Evolutionary conservation across 2,797 vertebrate species (phyloP).

Genomic region (Liparis tanakae): DNA sequence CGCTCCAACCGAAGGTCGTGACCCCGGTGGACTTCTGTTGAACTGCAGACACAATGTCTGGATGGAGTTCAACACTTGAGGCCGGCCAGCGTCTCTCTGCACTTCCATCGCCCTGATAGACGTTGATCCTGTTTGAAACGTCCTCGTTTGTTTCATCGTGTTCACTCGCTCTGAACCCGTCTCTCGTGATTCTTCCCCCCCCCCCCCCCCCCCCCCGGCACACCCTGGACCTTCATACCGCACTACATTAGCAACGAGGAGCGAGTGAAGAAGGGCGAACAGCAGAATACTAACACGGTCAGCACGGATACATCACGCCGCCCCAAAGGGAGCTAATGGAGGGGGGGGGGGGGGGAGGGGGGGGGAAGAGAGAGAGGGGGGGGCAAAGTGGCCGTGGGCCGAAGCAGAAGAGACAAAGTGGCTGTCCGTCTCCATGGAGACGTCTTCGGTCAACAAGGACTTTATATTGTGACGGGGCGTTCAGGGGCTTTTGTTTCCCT

Average conservation of each 20-base stretch:
- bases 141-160: too few relatives aligned
- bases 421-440: constrained; percentile 31
- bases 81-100: too few relatives aligned
- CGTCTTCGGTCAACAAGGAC: constrained; percentile 22
- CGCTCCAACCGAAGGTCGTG: too few relatives aligned
- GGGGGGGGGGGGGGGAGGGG: constrained; percentile 16
- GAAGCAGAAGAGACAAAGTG: constrained; percentile 14
- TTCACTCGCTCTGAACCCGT: too few relatives aligned
- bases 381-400: constrained; percentile 9
- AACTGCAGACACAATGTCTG: too few relatives aligned
- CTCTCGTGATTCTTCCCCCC: neutral
- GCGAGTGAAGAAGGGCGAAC: constrained; percentile 31
- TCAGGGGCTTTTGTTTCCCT: neutral
- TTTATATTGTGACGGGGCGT: neutral
- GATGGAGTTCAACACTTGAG: too few relatives aligned
- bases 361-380: neutral
- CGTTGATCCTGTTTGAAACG: too few relatives aligned
- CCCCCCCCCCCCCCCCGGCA: constrained; percentile 30
- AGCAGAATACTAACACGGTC: constrained; percentile 59
- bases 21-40: too few relatives aligned
- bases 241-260: constrained; percentile 42
- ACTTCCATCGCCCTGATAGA: too few relatives aligned
- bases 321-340: constrained; percentile 43
- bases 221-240: constrained; percentile 54
- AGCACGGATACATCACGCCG: constrained; percentile 41